Evolutionary conservation across 1,140 invertebrate genomes (phyloP).

Genomic region (Drosophila baimaii): DNA sequence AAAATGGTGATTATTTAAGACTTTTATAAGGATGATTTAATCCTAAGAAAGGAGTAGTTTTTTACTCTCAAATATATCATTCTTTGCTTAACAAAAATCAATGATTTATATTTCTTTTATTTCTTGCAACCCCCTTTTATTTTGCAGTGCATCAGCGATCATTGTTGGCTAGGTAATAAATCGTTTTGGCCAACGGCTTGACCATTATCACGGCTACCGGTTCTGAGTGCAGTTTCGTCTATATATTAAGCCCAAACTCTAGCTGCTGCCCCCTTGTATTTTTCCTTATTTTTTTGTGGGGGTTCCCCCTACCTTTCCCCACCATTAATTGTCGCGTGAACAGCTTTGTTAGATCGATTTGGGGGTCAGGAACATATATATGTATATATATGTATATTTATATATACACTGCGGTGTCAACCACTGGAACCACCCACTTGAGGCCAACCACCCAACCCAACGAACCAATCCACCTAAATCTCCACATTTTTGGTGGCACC

Average conservation of each 20-base stretch:
- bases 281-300: conserved; percentile 2
- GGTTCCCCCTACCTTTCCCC: conserved; percentile 16
- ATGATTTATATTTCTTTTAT: not conserved
- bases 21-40: too few species aligned
- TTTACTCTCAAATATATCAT: not conserved
- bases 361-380: conserved; percentile 44
- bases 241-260: not conserved
- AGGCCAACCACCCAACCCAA: conserved; percentile 5
- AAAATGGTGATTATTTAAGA: not conserved
- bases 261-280: not conserved
- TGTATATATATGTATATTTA: not conserved
- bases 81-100: not conserved
- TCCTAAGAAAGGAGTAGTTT: too few species aligned
- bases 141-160: conserved; percentile 11
- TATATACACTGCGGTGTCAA: conserved; percentile 49
- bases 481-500: conserved; percentile 42
- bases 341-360: conserved; percentile 64
- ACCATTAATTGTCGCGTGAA: conserved; percentile 81
- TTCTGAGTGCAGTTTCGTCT: conserved; percentile 11
- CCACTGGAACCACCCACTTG: conserved; percentile 34
- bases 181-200: conserved; percentile 59
- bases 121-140: too few species aligned
- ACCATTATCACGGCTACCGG: conserved; percentile 73
- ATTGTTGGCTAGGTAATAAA: conserved; percentile 19
- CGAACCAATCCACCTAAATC: conserved; percentile 13